Evolutionary conservation across 1,140 invertebrate species (phyloP).

Genomic region (Kradibia gibbosae): DNA sequence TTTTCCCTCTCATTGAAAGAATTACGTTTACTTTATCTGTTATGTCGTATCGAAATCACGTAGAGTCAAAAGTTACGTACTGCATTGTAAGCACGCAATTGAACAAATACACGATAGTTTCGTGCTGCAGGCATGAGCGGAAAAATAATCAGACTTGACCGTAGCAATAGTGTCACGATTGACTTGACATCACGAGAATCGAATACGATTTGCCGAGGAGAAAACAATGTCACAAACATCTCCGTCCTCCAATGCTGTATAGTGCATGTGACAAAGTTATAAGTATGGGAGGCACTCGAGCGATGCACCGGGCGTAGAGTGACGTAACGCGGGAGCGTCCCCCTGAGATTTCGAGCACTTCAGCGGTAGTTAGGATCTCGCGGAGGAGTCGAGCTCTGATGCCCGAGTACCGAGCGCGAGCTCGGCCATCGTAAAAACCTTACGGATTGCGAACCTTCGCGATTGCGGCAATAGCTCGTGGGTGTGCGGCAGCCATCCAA

Average conservation of each 20-base stretch:
- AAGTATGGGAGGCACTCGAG: background rate
- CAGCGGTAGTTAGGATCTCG: background rate
- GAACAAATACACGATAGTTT: slow-evolving; percentile 30
- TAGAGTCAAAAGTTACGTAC: slow-evolving; percentile 15
- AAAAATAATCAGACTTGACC: background rate
- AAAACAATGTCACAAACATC: slow-evolving; percentile 31
- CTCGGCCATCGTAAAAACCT: too few relatives aligned
- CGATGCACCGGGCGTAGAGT: background rate
- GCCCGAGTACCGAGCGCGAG: background rate
- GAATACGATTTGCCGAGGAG: slow-evolving; percentile 8
- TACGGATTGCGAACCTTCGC: too few relatives aligned
- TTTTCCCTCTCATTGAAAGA: background rate
- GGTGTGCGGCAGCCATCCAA: too few relatives aligned
- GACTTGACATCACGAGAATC: background rate
- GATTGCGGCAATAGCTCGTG: too few relatives aligned
- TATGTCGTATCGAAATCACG: slow-evolving; percentile 13
- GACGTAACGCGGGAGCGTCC: background rate
- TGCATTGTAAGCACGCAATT: slow-evolving; percentile 43
- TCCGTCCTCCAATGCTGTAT: background rate
- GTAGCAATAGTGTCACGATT: slow-evolving; percentile 17
- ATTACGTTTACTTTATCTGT: slow-evolving; percentile 15
- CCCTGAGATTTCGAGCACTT: background rate
- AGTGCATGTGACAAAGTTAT: slow-evolving; percentile 29
- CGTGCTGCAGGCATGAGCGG: background rate
- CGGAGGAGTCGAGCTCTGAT: background rate